These are phyloP conservation scores for Nomada lathburiana DNA, from an alignment of 2,888 invertebrate species.

Conservation along the genomic window DNA sequence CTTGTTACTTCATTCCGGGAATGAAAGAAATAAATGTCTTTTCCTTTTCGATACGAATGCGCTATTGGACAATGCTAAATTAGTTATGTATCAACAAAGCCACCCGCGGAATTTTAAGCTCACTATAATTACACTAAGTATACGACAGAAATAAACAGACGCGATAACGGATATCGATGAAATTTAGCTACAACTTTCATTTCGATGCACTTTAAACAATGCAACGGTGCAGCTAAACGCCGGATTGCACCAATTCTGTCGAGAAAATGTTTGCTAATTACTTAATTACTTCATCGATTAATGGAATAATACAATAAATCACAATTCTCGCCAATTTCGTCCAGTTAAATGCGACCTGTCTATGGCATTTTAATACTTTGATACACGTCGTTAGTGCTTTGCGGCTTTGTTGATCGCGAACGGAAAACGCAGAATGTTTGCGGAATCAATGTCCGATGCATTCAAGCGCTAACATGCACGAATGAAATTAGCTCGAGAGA, in stretches of 20 bases:
- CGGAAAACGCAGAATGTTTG: neutral
- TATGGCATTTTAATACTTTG: conserved; percentile 34
- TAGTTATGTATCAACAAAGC: conserved; percentile 6
- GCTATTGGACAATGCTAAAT: conserved; percentile 42
- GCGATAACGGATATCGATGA: conserved; percentile 25
- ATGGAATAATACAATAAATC: conserved; percentile 51
- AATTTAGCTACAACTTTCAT: conserved; percentile 36
- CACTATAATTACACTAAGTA: conserved; percentile 14
- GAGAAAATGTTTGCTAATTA: conserved; percentile 38
- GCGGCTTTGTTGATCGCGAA: neutral
- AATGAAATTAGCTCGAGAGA: neutral
- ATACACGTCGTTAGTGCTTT: neutral
- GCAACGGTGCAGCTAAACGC: conserved; percentile 16
- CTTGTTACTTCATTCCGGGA: neutral
- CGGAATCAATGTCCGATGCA: neutral
- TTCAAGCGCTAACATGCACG: neutral
- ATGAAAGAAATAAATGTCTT: neutral
- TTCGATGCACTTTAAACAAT: conserved; percentile 39
- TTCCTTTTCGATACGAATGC: conserved; percentile 31
- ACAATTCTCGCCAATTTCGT: conserved; percentile 34
- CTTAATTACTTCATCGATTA: conserved; percentile 60
- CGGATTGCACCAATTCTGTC: neutral
- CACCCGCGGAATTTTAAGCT: neutral
- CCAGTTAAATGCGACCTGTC: conserved; percentile 33
- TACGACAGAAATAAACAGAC: conserved; percentile 39